Conservation (phyloP, 37 sponge, comb jelly and placozoan genomes). For the Halisarca cf. caerulea region DNA sequence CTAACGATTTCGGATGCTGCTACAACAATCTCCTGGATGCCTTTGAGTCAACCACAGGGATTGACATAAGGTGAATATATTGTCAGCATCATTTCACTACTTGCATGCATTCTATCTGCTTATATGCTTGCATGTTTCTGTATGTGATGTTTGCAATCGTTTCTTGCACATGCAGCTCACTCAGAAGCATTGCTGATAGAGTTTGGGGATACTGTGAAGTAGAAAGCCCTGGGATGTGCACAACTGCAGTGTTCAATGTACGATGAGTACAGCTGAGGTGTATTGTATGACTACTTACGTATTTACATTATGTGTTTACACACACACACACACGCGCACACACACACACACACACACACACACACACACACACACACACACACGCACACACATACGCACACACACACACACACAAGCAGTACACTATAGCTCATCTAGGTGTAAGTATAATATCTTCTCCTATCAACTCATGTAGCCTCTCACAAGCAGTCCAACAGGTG, state of each 20-base stretch:
- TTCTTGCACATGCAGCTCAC: no score
- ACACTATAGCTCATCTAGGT: neutral
- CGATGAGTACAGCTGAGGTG: neutral
- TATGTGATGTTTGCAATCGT: no score
- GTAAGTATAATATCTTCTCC: no score
- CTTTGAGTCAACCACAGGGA: no score
- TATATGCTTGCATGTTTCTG: no score
- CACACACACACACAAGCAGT: neutral
- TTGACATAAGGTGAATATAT: neutral
- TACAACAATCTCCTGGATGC: no score
- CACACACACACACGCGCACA: conserved; percentile 17
- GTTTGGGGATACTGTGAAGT: no score
- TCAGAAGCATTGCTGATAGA: neutral
- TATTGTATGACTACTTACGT: neutral
- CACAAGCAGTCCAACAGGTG: no score
- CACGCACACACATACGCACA: neutral
- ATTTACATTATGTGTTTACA: neutral
- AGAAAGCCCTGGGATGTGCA: neutral
- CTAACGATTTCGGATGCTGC: no score
- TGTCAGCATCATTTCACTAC: neutral
- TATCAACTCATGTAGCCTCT: no score
- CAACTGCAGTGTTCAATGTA: neutral
- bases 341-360: conserved; percentile 24
- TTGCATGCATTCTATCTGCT: no score
- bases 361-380: conserved; percentile 12